A percentile compares a stretch with the other conserved stretches of the same genome.
These are phyloP conservation scores for Rhagologus leucostigma DNA, from an alignment of 2,113 vertebrate species.

Conservation along the genomic window DNA sequence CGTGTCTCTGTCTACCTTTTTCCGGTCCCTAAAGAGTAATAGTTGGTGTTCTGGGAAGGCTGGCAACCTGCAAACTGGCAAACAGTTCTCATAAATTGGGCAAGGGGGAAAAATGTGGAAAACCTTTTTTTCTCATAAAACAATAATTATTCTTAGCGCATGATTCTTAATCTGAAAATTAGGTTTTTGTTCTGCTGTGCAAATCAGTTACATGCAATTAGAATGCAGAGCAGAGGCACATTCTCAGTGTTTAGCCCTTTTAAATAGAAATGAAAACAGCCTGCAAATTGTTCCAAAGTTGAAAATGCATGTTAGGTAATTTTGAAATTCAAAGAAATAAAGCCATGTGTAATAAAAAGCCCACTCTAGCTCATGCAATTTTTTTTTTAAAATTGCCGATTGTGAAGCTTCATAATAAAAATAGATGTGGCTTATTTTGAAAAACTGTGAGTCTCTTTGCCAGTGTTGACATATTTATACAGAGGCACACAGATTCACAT, in stretches of 20 bases:
- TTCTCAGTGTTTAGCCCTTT: conserved; percentile 66
- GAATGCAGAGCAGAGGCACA: conserved; percentile 73
- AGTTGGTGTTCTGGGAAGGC: conserved; percentile 44
- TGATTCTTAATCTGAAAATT: conserved; percentile 74
- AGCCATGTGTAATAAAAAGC: conserved; percentile 68
- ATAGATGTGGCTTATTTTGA: conserved; percentile 50
- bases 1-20: conserved; percentile 59
- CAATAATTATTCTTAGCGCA: conserved; percentile 73
- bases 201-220: conserved; percentile 76
- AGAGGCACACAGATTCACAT: background rate
- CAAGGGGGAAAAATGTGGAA: background rate
- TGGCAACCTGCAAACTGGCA: conserved; percentile 49
- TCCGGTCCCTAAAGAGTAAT: conserved; percentile 58
- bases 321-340: conserved; percentile 73
- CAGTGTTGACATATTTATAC: background rate
- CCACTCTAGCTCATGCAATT: conserved; percentile 45
- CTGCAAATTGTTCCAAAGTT: conserved; percentile 73
- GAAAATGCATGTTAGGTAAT: conserved; percentile 71
- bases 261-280: conserved; percentile 76
- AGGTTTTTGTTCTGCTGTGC: conserved; percentile 74
- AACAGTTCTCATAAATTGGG: conserved; percentile 34
- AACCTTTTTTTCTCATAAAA: conserved; percentile 29
- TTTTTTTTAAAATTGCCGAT: conserved; percentile 51
- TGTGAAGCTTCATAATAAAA: conserved; percentile 61
- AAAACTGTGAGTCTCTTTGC: background rate